Base-by-base conservation (phyloP, 2,888 invertebrate species). In the Aphodius granarius region DNA sequence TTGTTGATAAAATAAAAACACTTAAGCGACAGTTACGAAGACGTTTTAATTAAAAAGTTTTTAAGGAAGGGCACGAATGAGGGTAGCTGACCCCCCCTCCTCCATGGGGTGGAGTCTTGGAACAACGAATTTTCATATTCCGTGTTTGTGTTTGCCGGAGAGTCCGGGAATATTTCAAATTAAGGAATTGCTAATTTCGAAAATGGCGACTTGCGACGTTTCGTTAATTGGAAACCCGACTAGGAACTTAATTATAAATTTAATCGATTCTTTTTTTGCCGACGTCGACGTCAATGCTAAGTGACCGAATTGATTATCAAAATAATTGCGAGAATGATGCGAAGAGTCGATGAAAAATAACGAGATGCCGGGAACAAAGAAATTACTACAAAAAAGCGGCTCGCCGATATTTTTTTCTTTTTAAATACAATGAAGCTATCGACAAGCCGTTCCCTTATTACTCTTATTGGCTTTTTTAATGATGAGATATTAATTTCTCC, bases 31-130 rank as follows among this genome's bases (percentile, higher is more conserved):
- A 43, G 43, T 43, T 43, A 43, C 43, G 72, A 21, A 72, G 63
- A 72, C 72, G 72, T 63, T 63, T 72, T 72, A 72, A 72, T 72
- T 72, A 72, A 72, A 72, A 72, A 72, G 18, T 72, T 72, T 63
- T 72, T 63, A n/a, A 63, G 63, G 19, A 62, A 72, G 21, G 63
- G 63, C 19, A 18, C 43, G 43, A 43, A 43, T 43, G 63, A 21
- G 63, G 17, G 18, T 63, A 72, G 15, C 20, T 18, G 62, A 20
- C 5, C 9, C 19, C 72, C n/a, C 5, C 20, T 13, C 9, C 63
- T 13, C 13, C 6, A 15, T 9, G 17, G 6, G 16, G 16, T 9
- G 0, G 65, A n/a, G 65, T 68, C 21, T 20, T 21, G 9, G 68
- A n/a, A 68, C 68, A 20, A 68, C n/a, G 68, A 68, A 72, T 43